These are phyloP conservation scores for Loriculus beryllinus DNA, from an alignment of 2,797 vertebrate genomes.

Conservation along the genomic window DNA sequence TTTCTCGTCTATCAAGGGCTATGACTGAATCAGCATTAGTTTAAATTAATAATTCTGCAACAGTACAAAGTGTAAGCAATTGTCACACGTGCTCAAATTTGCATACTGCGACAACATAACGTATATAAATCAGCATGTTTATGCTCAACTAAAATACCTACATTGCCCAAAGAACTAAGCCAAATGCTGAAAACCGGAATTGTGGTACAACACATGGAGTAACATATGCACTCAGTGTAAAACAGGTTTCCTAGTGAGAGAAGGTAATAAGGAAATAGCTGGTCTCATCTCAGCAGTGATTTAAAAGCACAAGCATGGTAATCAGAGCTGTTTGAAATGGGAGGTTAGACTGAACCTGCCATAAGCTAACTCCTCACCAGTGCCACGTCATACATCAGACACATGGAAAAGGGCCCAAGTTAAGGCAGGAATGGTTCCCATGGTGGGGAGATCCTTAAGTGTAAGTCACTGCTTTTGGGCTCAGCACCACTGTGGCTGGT, in stretches of 20 bases:
- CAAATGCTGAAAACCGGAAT: neutral
- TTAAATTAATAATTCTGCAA: constrained; percentile 4
- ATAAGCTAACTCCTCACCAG: neutral
- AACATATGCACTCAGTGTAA: constrained; percentile 1
- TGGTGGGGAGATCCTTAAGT: fast-evolving
- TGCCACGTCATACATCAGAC: fast-evolving
- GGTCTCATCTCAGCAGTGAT: neutral
- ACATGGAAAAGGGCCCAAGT: neutral
- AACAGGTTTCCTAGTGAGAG: constrained; percentile 6
- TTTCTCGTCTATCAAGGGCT: neutral
- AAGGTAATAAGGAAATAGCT: neutral
- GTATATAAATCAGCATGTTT: neutral
- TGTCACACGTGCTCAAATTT: neutral
- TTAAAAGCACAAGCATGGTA: neutral
- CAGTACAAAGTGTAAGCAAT: neutral
- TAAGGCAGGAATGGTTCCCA: neutral
- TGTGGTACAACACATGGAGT: constrained; percentile 28
- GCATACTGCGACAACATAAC: neutral
- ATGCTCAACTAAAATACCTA: neutral
- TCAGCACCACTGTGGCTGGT: fast-evolving
- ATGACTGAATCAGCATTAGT: neutral
- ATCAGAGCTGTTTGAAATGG: neutral
- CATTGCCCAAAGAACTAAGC: neutral
- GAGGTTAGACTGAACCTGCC: neutral
- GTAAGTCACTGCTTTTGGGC: neutral